Evolutionary conservation across 2,113 vertebrate species (phyloP).

Genomic region (Sinocyclocheilus anshuiensis): DNA sequence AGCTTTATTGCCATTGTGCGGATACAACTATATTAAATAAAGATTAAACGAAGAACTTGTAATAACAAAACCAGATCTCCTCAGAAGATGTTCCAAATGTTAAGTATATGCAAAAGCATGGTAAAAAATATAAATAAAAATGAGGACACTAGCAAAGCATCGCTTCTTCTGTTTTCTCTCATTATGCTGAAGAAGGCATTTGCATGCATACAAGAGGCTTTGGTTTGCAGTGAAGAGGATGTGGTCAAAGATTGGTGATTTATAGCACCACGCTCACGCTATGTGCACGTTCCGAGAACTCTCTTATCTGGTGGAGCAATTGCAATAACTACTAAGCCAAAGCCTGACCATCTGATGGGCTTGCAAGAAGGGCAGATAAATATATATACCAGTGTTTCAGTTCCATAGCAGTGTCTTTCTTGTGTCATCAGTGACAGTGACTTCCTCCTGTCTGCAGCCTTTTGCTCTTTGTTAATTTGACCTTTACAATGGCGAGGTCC

Average conservation of each 20-base stretch:
- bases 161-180: not conserved
- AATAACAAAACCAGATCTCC: not conserved
- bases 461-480: conserved; percentile 20
- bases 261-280: not conserved
- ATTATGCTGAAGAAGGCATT: not conserved
- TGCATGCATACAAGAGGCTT: not conserved
- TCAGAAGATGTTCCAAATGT: not conserved
- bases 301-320: not conserved
- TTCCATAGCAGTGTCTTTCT: not conserved
- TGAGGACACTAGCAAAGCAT: not conserved
- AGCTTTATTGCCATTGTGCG: not conserved
- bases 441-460: not conserved
- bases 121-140: not conserved
- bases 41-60: not conserved
- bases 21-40: not conserved
- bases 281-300: not conserved
- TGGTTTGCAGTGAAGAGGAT: conserved; percentile 26
- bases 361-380: not conserved
- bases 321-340: not conserved
- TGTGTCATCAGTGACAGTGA: not conserved
- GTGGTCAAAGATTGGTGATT: not conserved
- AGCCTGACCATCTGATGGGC: not conserved
- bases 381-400: not conserved
- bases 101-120: not conserved
- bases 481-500: not conserved